Conservation (phyloP, 2,797 vertebrate genomes). For the Enteromius thamalakanensis region DNA sequence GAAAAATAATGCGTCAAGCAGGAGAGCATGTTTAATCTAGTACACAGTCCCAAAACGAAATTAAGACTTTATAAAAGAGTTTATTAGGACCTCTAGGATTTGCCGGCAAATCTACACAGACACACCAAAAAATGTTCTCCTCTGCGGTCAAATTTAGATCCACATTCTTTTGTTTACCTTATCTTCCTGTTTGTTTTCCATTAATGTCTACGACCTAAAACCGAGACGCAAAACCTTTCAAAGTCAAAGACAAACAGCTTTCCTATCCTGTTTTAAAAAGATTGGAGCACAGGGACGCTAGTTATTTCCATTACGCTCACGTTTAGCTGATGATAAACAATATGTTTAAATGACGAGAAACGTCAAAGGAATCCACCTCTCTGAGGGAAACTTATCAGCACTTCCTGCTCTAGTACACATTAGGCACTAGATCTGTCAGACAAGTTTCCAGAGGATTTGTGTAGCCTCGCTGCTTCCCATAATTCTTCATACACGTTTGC, state of each 20-base stretch:
- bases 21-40: too few species aligned
- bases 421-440: conserved; percentile 62
- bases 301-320: conserved; percentile 75
- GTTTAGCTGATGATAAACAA: conserved; percentile 76
- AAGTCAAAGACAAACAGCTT: conserved; percentile 71
- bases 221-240: conserved; percentile 72
- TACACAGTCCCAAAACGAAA: too few species aligned
- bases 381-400: conserved; percentile 70
- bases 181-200: conserved; percentile 17
- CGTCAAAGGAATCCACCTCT: conserved; percentile 68
- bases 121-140: not conserved
- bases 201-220: not conserved
- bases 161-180: not conserved
- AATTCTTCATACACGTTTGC: conserved; percentile 62
- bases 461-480: conserved; percentile 68
- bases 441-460: conserved; percentile 69
- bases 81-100: too few species aligned
- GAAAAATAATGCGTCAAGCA: too few species aligned
- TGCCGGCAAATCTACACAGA: not conserved
- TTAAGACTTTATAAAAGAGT: too few species aligned
- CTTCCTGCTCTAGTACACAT: conserved; percentile 62
- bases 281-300: conserved; percentile 69
- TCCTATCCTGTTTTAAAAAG: conserved; percentile 63
- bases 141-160: conserved; percentile 18
- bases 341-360: conserved; percentile 74